A percentile compares a stretch with the other conserved stretches of the same genome.
Evolutionary conservation across 2,888 invertebrate species (phyloP).

Genomic region (Gonocerus acuteangulatus): DNA sequence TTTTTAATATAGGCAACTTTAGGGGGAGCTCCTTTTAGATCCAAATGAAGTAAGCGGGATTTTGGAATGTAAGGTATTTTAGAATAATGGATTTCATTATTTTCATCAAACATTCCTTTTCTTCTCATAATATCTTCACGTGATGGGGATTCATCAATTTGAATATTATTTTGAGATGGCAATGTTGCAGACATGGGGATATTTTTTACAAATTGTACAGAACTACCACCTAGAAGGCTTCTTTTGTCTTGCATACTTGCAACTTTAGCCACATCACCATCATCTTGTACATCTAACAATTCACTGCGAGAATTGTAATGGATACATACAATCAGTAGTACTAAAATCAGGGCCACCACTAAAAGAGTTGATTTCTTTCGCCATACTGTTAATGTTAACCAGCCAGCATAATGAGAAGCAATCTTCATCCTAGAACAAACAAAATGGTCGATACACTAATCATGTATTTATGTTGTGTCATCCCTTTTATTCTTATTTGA

Average conservation of each 20-base stretch:
- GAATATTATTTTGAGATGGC: conserved; percentile 6
- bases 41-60: conserved; percentile 61
- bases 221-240: conserved; percentile 33
- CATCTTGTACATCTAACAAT: conserved; percentile 37
- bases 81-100: conserved; percentile 28
- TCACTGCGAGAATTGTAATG: conserved; percentile 43
- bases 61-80: conserved; percentile 45
- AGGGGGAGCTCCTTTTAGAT: conserved; percentile 70
- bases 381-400: conserved; percentile 47
- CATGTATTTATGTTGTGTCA: too few species aligned
- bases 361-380: conserved; percentile 48
- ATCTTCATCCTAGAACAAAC: conserved; percentile 35
- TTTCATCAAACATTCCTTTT: conserved; percentile 26
- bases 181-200: conserved; percentile 19
- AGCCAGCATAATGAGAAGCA: conserved; percentile 42
- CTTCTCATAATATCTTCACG: conserved; percentile 26
- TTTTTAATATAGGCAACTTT: conserved; percentile 54
- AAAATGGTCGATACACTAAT: not conserved
- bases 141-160: conserved; percentile 26
- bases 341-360: conserved; percentile 43
- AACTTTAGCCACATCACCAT: conserved; percentile 29
- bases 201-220: conserved; percentile 35
- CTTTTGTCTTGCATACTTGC: conserved; percentile 32
- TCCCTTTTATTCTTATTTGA: too few species aligned
- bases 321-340: conserved; percentile 46